Percentiles rank a stretch among this genome's conserved stretches.
These are phyloP conservation scores for Orussus abietinus DNA, from an alignment of 1,140 invertebrate species.

Conservation along the genomic window DNA sequence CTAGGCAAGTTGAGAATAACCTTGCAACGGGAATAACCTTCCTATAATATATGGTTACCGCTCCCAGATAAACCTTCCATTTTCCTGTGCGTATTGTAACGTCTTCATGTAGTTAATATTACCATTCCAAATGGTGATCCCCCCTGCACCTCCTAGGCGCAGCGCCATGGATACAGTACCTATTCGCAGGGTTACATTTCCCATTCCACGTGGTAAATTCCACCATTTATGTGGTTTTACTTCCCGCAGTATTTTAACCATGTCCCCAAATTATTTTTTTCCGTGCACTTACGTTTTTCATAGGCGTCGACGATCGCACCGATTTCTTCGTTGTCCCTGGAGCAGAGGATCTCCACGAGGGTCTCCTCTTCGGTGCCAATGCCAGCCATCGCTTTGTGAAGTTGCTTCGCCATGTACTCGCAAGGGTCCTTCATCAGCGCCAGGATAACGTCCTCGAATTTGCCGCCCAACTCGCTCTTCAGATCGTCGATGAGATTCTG, in stretches of 20 bases:
- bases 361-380: conserved; percentile 61
- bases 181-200: too few relatives aligned
- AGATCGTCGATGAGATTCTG: conserved; percentile 71
- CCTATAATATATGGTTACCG: too few relatives aligned
- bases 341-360: conserved; percentile 70
- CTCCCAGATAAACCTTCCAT: too few relatives aligned
- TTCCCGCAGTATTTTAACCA: too few relatives aligned
- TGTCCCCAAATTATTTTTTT: too few relatives aligned
- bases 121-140: conserved; percentile 3
- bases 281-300: conserved; percentile 60
- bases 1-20: too few relatives aligned
- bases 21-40: neutral
- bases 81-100: too few relatives aligned
- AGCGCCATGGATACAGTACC: too few relatives aligned
- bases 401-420: conserved; percentile 68
- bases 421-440: conserved; percentile 67
- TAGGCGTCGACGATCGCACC: conserved; percentile 62
- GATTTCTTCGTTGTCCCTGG: conserved; percentile 64
- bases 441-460: conserved; percentile 74
- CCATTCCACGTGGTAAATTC: too few relatives aligned
- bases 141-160: too few relatives aligned
- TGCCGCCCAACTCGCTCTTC: conserved; percentile 70
- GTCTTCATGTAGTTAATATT: neutral
- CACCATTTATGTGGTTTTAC: too few relatives aligned
- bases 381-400: conserved; percentile 66